phyloP scores from a whole-genome alignment of 2,888 invertebrate genomes.

The Coleophora deauratella region DNA sequence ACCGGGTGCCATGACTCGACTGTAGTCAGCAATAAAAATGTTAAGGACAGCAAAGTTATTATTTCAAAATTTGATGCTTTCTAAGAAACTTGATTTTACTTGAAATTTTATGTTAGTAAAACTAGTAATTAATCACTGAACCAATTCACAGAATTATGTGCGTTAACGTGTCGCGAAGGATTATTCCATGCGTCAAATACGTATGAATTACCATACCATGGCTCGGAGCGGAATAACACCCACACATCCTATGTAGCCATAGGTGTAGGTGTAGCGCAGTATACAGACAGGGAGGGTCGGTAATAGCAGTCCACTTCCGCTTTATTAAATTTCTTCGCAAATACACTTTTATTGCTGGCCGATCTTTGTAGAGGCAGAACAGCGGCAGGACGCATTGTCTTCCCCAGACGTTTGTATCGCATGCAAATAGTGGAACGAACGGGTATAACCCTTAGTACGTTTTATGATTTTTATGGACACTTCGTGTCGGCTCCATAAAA shows the following conservation, averaged over 20 bases:
- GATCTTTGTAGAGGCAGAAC: constrained; percentile 45
- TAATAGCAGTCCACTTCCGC: constrained; percentile 68
- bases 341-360: constrained; percentile 69
- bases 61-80: too few relatives aligned
- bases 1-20: too few relatives aligned
- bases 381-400: constrained; percentile 26
- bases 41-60: too few relatives aligned
- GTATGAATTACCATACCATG: constrained; percentile 30
- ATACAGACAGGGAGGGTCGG: constrained; percentile 17
- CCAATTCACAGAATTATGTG: too few relatives aligned
- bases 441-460: constrained; percentile 47
- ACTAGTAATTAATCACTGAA: too few relatives aligned
- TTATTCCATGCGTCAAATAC: constrained; percentile 27
- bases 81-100: too few relatives aligned
- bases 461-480: constrained; percentile 59
- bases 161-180: constrained; percentile 15
- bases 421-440: constrained; percentile 67
- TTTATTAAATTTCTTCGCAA: constrained; percentile 74
- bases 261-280: constrained; percentile 3
- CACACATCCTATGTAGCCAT: constrained; percentile 12
- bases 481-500: constrained; percentile 30
- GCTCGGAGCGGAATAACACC: constrained; percentile 24
- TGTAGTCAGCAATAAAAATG: too few relatives aligned
- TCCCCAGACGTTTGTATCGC: constrained; percentile 54
- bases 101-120: too few relatives aligned